These are phyloP conservation scores for Drosophila engyochracea DNA, from an alignment of 2,888 invertebrate species.

Conservation along the genomic window DNA sequence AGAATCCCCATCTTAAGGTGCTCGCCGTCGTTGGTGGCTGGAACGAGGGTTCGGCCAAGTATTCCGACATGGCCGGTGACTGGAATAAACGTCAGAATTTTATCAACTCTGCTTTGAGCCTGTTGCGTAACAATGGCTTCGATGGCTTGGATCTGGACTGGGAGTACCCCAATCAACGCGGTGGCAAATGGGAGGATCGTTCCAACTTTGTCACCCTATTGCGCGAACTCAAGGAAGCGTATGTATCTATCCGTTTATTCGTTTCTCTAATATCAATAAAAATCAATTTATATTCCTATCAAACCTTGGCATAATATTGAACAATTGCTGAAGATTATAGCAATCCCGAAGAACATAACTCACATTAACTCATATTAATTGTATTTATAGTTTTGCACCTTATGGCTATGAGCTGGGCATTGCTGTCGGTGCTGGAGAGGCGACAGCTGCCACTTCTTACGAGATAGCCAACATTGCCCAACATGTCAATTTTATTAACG, in stretches of 20 bases:
- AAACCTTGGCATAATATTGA: too few relatives aligned
- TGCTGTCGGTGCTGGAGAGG: conserved; percentile 83
- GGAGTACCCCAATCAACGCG: conserved; percentile 92
- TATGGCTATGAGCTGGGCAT: conserved; percentile 88
- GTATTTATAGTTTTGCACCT: conserved; percentile 53
- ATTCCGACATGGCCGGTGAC: conserved; percentile 92
- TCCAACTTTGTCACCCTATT: conserved; percentile 87
- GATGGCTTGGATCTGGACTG: conserved; percentile 96
- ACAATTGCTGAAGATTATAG: neutral
- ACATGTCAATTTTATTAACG: conserved; percentile 68
- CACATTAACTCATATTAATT: neutral
- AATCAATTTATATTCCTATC: neutral
- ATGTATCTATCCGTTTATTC: conserved; percentile 61
- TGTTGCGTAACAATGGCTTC: conserved; percentile 91
- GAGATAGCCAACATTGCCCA: conserved; percentile 66
- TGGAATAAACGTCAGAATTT: conserved; percentile 90
- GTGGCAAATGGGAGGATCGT: conserved; percentile 88
- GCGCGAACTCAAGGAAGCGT: conserved; percentile 65
- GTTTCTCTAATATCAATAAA: conserved; percentile 84
- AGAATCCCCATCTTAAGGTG: conserved; percentile 87
- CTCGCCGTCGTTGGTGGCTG: conserved; percentile 96
- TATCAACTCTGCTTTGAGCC: conserved; percentile 90
- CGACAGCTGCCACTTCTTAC: conserved; percentile 50
- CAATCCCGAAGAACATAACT: neutral
- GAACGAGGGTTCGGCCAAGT: conserved; percentile 96